phyloP scores from a whole-genome alignment of 2,888 invertebrate genomes.

The Drosophila kokeensis region DNA sequence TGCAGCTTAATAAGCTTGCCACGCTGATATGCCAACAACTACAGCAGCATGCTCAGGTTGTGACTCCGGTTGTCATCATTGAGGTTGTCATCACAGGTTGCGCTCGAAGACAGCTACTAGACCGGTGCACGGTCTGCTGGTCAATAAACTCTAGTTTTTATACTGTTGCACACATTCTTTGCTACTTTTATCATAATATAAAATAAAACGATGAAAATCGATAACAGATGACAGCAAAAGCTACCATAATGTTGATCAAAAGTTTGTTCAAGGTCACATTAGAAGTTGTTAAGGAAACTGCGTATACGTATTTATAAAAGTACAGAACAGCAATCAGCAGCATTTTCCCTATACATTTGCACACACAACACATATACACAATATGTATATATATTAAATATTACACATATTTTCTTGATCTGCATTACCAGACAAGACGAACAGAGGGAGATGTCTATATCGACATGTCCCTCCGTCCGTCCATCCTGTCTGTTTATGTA shows the following conservation, averaged over 20 bases:
- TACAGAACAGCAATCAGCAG: neutral
- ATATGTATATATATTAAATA: neutral
- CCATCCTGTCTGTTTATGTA: neutral
- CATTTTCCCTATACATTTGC: neutral
- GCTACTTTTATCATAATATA: neutral
- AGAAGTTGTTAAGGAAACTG: neutral
- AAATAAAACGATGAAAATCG: neutral
- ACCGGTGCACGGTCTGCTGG: neutral
- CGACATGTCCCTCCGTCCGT: neutral
- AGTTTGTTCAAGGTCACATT: neutral
- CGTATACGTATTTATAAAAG: neutral
- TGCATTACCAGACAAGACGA: neutral
- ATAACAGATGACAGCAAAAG: neutral
- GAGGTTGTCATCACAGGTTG: slow-evolving; percentile 40
- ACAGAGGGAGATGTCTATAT: neutral
- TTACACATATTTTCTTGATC: neutral
- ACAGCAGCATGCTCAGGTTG: slow-evolving; percentile 6
- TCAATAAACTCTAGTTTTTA: slow-evolving; percentile 22
- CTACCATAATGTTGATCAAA: neutral
- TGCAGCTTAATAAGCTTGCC: slow-evolving; percentile 41
- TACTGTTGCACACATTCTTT: neutral
- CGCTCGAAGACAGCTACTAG: slow-evolving; percentile 24
- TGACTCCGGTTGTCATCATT: slow-evolving; percentile 49
- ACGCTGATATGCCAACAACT: slow-evolving; percentile 6
- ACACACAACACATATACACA: neutral